Evolutionary conservation across 2,888 invertebrate species (phyloP), one percentile per base, ranked within the genome.

Genomic region (Macrosiphum euphorbiae): DNA sequence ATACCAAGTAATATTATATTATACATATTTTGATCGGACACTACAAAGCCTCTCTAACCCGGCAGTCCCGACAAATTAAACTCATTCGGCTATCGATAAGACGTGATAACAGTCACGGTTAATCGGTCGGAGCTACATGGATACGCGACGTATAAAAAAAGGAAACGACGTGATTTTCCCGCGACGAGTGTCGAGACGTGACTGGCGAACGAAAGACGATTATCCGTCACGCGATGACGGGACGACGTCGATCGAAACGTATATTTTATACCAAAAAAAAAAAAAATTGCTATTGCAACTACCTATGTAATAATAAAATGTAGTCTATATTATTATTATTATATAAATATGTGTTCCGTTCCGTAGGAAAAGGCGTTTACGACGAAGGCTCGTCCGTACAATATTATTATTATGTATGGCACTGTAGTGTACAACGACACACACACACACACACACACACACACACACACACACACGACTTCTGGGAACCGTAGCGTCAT

Each of bases 401-500:
- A 35, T n/a, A 50, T 87, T 44, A 85, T 44, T 84, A 84, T 44
- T 85, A 7, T 85, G 3, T 78, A 67, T 13, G 67, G 67, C 67
- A n/a, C 67, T 67, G n/a, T 67, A n/a, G 67, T n/a, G 67, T 67
- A 35, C 35, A 35, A 20, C 67, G n/a, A 67, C 13, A 67, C n/a
- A 67, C n/a, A 67, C 44, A n/a, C 28, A 52, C 52, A 52, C 16
- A 52, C 47, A 52, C 52, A 52, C 52, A 61, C 61, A 61, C 67
- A 67, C 67, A 67, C 67, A 67, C 67, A 78, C 35, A n/a, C 10
- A 88, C 58, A 61, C 89, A 85, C 11, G 28, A 44, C 58, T 90
- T 90, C 67, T 47, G 90, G 90, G 67, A 90, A 90, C 58, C 78
- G 78, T 78, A 78, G 78, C 78, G 35, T 89, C 20, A 16, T 89